These are phyloP conservation scores for Trachops cirrhosus DNA, from an alignment of 2,797 vertebrate species.

Conservation along the genomic window DNA sequence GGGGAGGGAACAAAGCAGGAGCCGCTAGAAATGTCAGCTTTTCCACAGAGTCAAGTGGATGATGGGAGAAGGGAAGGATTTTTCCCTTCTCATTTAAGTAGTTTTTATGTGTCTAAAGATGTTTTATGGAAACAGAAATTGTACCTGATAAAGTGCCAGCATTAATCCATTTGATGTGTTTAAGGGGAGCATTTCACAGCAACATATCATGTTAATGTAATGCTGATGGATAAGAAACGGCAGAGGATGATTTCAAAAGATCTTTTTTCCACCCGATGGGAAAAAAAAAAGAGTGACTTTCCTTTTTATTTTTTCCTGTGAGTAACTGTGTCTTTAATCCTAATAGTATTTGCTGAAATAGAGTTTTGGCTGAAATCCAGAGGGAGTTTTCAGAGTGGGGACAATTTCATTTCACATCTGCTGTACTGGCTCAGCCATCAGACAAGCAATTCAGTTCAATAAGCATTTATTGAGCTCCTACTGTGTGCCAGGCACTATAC, in stretches of 20 bases:
- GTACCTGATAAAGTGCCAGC: slow-evolving; percentile 80
- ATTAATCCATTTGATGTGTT: slow-evolving; percentile 81
- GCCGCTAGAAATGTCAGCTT: slow-evolving; percentile 52
- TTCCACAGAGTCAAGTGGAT: slow-evolving; percentile 26
- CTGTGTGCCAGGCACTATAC: background rate
- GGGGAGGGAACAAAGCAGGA: background rate
- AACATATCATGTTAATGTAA: slow-evolving; percentile 77
- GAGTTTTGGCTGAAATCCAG: slow-evolving; percentile 78
- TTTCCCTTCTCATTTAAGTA: slow-evolving; percentile 63
- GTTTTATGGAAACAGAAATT: slow-evolving; percentile 80
- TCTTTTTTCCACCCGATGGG: slow-evolving; percentile 54
- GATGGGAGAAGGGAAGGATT: slow-evolving; percentile 43
- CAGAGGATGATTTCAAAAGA: slow-evolving; percentile 75
- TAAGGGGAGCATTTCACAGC: slow-evolving; percentile 75
- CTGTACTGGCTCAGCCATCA: slow-evolving; percentile 77
- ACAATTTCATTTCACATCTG: slow-evolving; percentile 77
- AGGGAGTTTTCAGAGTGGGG: slow-evolving; percentile 78
- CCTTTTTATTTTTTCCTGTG: slow-evolving; percentile 73
- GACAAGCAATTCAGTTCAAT: slow-evolving; percentile 36
- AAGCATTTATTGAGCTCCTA: background rate
- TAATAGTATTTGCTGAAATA: slow-evolving; percentile 69
- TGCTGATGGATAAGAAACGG: slow-evolving; percentile 78
- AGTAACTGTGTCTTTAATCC: slow-evolving; percentile 51
- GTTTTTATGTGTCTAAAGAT: slow-evolving; percentile 74
- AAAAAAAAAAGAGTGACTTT: slow-evolving; percentile 74